Evolutionary conservation across 2,113 vertebrate genomes (phyloP).

Genomic region (Xiphophorus maculatus): DNA sequence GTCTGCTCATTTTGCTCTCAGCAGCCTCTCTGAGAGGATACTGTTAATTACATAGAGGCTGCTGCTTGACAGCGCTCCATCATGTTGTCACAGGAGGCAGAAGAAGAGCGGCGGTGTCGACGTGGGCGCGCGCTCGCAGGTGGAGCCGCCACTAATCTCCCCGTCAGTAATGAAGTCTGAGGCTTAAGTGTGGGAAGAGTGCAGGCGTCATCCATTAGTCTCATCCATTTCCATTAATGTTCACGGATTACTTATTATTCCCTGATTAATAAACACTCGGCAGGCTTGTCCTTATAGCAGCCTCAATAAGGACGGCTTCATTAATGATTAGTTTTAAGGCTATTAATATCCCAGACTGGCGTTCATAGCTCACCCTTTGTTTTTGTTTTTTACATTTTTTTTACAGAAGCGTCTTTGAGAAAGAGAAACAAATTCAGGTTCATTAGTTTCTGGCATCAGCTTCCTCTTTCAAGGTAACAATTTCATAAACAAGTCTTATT

Average conservation of each 20-base stretch:
- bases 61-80: conserved; percentile 76
- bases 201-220: conserved; percentile 75
- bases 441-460: conserved; percentile 60
- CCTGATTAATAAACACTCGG: conserved; percentile 81
- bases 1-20: conserved; percentile 62
- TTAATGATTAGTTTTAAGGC: conserved; percentile 75
- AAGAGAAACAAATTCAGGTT: conserved; percentile 47
- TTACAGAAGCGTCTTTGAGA: conserved; percentile 22
- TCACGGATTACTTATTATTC: conserved; percentile 80
- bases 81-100: conserved; percentile 68
- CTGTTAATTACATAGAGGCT: conserved; percentile 76
- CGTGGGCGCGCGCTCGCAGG: conserved; percentile 53
- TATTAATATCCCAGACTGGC: conserved; percentile 71
- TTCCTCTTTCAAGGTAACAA: conserved; percentile 70
- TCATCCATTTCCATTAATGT: conserved; percentile 79
- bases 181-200: conserved; percentile 72
- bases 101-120: conserved; percentile 40
- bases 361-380: conserved; percentile 48
- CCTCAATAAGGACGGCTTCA: conserved; percentile 76
- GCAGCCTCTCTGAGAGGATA: conserved; percentile 66
- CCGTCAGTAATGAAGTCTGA: conserved; percentile 79
- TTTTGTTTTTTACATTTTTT: conserved; percentile 45
- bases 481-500: conserved; percentile 76
- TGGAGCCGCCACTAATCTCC: conserved; percentile 75
- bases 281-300: conserved; percentile 66